These are phyloP conservation scores for Natrix natrix DNA, from an alignment of 2,797 vertebrate species.

Conservation along the genomic window DNA sequence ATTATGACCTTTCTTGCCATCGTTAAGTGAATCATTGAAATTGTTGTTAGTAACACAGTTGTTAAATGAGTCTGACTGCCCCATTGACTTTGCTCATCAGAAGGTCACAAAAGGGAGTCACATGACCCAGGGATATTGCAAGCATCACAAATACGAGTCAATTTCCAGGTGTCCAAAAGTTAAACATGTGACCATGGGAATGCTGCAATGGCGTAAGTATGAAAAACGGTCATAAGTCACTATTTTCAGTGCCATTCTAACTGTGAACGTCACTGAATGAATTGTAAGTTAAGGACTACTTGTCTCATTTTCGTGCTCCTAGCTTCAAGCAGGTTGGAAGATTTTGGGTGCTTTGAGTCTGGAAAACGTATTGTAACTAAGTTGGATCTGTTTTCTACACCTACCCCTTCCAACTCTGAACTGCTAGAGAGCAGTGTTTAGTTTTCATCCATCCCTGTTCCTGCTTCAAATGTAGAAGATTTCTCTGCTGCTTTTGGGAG, in stretches of 20 bases:
- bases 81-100: neutral
- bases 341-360: neutral
- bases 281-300: neutral
- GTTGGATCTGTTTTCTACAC: neutral
- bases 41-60: neutral
- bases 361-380: neutral
- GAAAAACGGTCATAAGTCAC: neutral
- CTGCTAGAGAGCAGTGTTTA: neutral
- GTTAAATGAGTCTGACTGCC: neutral
- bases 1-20: neutral
- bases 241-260: neutral
- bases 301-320: neutral
- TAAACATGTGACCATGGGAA: neutral
- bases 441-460: neutral
- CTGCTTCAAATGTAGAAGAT: neutral
- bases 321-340: neutral
- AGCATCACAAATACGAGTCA: neutral
- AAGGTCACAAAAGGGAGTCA: neutral
- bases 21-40: neutral
- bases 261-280: neutral
- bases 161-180: neutral
- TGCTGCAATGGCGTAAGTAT: neutral
- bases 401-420: neutral
- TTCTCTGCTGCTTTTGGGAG: neutral
- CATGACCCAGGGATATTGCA: neutral